These are phyloP conservation scores for Euura lappo DNA, from an alignment of 1,140 invertebrate genomes.

Conservation along the genomic window DNA sequence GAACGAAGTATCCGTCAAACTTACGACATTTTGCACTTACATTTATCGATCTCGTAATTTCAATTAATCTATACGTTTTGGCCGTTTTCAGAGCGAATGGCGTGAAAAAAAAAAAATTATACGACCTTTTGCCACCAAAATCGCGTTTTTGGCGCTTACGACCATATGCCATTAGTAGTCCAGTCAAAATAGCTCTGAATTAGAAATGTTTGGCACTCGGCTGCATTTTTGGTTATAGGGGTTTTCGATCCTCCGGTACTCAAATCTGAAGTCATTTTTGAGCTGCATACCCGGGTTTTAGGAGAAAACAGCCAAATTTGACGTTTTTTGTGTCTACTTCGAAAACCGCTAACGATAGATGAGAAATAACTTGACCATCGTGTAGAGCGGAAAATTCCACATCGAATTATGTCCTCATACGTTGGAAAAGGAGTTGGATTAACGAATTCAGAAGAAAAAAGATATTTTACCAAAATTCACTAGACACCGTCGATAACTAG, in stretches of 20 bases:
- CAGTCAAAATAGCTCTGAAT: neutral
- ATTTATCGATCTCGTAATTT: too few species aligned
- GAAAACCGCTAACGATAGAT: neutral
- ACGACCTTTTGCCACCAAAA: too few species aligned
- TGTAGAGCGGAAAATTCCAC: neutral
- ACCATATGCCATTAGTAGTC: too few species aligned
- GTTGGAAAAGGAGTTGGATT: neutral
- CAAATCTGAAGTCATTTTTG: neutral
- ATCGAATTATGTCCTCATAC: neutral
- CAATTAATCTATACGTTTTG: too few species aligned
- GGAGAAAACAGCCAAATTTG: neutral
- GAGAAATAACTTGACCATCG: neutral
- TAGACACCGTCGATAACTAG: neutral
- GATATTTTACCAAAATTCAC: neutral
- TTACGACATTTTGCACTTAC: too few species aligned
- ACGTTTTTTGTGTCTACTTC: neutral
- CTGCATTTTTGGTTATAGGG: neutral
- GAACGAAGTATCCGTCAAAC: too few species aligned
- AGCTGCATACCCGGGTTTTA: neutral
- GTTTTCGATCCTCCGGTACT: neutral
- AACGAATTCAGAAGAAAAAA: neutral
- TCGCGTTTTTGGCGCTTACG: too few species aligned
- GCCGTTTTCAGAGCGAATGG: too few species aligned
- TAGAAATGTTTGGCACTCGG: neutral
- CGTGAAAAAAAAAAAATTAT: too few species aligned